A percentile compares a stretch with the other conserved stretches of the same genome.
Evolutionary conservation across 2,113 vertebrate species (phyloP).

Genomic region (Brevimyrus niger): DNA sequence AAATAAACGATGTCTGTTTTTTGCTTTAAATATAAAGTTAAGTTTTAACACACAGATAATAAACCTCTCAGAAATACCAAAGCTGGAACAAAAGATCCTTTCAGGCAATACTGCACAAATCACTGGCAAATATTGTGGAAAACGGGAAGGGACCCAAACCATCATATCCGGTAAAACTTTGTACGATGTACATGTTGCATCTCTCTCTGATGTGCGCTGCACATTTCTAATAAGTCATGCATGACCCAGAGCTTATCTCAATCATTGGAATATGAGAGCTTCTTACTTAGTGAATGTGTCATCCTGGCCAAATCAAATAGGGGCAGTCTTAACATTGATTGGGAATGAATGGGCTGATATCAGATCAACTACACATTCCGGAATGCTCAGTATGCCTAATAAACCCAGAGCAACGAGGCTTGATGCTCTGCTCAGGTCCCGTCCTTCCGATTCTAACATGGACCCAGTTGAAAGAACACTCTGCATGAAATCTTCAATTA

Average conservation of each 20-base stretch:
- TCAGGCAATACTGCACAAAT: not conserved
- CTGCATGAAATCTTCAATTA: slow-evolving; percentile 74
- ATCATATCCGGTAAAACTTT: not conserved
- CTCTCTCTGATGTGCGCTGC: not conserved
- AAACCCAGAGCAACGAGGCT: not conserved
- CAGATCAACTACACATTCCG: not conserved
- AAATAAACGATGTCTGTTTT: not conserved
- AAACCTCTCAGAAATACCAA: not conserved
- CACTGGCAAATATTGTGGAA: not conserved
- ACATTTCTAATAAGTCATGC: not conserved
- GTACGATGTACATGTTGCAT: not conserved
- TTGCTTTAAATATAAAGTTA: not conserved
- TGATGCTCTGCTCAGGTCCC: slow-evolving; percentile 35
- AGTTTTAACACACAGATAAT: not conserved
- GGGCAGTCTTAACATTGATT: not conserved
- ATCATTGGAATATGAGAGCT: slow-evolving; percentile 9
- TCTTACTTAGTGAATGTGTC: not conserved
- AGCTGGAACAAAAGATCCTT: not conserved
- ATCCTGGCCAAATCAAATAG: not conserved
- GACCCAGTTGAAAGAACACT: slow-evolving; percentile 55
- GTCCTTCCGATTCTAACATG: slow-evolving; percentile 57
- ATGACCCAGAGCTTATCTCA: not conserved
- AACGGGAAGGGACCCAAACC: not conserved
- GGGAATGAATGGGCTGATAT: not conserved
- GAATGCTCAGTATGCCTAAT: not conserved